Conservation (phyloP, 2,888 invertebrate species). For the Acanthacorydalis orientalis region DNA sequence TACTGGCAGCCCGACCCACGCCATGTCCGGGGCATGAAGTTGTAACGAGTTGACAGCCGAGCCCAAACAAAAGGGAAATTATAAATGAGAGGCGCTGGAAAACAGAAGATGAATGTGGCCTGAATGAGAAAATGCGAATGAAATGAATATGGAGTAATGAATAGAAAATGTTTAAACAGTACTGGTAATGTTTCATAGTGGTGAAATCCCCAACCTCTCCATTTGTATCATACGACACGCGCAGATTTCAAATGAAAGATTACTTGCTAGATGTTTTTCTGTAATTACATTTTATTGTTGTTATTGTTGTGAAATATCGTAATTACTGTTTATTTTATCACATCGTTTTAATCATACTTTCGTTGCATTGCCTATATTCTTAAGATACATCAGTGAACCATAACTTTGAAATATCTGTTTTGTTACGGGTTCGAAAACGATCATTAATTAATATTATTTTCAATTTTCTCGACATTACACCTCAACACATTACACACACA, state of each 20-base stretch:
- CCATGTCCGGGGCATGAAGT: slow-evolving; percentile 1
- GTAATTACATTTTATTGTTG: neutral
- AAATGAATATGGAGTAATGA: slow-evolving; percentile 24
- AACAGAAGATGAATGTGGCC: slow-evolving; percentile 23
- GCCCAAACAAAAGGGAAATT: slow-evolving; percentile 15
- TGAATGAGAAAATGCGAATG: slow-evolving; percentile 25
- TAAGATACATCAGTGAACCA: no score
- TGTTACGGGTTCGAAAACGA: no score
- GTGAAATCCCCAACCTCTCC: neutral
- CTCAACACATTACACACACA: no score
- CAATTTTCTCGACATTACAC: no score
- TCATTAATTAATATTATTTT: no score
- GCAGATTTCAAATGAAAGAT: neutral
- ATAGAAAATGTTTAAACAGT: slow-evolving; percentile 26
- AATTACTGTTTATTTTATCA: neutral
- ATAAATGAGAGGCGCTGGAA: slow-evolving; percentile 20
- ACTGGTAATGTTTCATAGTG: slow-evolving; percentile 19
- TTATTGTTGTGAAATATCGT: neutral
- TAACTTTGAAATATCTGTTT: no score
- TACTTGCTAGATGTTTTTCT: neutral
- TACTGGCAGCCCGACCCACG: neutral
- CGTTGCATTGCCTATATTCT: no score
- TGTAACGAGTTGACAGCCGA: slow-evolving; percentile 2
- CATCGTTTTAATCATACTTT: neutral
- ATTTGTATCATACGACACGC: neutral